Evolutionary conservation across 2,888 invertebrate species (phyloP), one percentile per base, ranked within the genome.

Genomic region (Melanostoma mellinum): DNA sequence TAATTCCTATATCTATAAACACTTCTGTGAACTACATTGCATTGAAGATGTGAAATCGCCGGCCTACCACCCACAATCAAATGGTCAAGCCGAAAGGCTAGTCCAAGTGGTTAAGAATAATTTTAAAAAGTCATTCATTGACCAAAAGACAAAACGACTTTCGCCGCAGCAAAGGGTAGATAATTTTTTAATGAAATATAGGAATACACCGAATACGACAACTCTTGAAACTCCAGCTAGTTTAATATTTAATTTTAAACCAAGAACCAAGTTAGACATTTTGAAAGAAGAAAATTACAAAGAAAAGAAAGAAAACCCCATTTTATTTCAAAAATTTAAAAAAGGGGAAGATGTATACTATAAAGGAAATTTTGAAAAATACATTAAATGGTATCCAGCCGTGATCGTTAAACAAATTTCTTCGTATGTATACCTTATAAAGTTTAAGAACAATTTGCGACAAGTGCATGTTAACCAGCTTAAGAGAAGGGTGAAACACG

Each of bases 21-120:
- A n/a, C 36, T 55, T 63, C 52, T 40, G 44, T 30, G 20, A 55
- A 42, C 46, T 68, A 38, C 55, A 68, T 35, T 55, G 53, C 55
- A 68, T 55, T 8, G 33, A 55, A 53, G 55, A 68, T 68, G 2
- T 55, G 2, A 68, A 68, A 44, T 42, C 53, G 4, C 67, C 67
- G 30, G 50, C 50, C 40, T 63, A 65, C 32, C 40, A 50, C 33
- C 63, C 40, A 9, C 38, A 56, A 8, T 55, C 20, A 10, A 55
- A 56, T 56, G 38, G 55, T 20, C 55, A 56, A 55, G 35, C 65
- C 9, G 42, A 52, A 30, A n/a, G 55, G 2, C 48, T 55, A 44
- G 67, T 68, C 38, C 55, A 55, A 55, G 55, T 55, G 20, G 44
- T 36, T 10, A 68, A 68, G 55, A 46, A 55, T 38, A 63, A 63